Percentiles rank a stretch among this genome's conserved stretches.
Evolutionary conservation across 1,140 invertebrate species (phyloP).

Genomic region (Saccostrea echinata): DNA sequence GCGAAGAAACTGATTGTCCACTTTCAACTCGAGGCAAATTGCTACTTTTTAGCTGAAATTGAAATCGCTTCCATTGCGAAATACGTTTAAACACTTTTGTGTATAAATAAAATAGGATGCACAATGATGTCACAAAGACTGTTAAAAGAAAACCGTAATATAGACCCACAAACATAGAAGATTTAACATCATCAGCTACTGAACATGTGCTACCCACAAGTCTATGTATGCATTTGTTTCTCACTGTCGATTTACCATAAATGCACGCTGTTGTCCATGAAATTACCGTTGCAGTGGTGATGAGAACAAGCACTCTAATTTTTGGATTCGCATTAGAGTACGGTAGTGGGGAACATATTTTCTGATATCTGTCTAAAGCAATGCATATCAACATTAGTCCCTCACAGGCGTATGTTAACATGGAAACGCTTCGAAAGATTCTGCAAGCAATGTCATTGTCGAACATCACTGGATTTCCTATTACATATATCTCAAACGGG

Average conservation of each 20-base stretch:
- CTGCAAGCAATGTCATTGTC: constrained; percentile 32
- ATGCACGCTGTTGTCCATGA: constrained; percentile 30
- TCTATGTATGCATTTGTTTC: neutral
- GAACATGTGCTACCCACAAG: constrained; percentile 11
- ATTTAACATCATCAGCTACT: constrained; percentile 32
- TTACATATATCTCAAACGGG: constrained; percentile 37
- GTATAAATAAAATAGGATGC: neutral
- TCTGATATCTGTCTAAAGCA: constrained; percentile 43
- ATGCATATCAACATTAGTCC: constrained; percentile 41
- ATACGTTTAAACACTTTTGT: neutral
- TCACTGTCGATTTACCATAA: constrained; percentile 29
- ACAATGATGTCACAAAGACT: neutral
- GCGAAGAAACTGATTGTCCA: neutral
- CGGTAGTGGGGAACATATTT: constrained; percentile 17
- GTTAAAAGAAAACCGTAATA: constrained; percentile 21
- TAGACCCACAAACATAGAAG: neutral
- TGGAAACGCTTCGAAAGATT: constrained; percentile 21
- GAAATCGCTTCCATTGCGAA: neutral
- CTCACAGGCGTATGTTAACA: neutral
- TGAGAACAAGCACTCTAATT: neutral
- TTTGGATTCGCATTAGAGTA: neutral
- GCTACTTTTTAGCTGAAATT: neutral
- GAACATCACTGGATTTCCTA: constrained; percentile 1
- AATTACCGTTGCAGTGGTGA: neutral
- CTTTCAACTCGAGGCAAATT: neutral